Base-by-base conservation (phyloP, 1,140 invertebrate genomes). In the Lasaia peninsularis region DNA sequence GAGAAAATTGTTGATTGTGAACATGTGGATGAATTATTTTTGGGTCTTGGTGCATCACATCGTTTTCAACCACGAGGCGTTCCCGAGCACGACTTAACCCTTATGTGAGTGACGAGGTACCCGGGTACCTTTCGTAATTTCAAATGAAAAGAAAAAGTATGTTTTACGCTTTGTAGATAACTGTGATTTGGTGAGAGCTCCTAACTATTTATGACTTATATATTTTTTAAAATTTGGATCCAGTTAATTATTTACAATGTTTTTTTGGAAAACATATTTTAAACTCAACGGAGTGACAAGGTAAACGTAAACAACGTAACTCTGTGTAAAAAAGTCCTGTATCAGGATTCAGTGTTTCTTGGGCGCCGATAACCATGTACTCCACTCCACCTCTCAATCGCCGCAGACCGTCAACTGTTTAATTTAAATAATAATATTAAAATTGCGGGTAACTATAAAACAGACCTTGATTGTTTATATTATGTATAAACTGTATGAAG, bases 61-160 rank as follows among this genome's bases (percentile, higher is more conserved):
- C 24, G 8, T 28, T 7, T 28, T 28, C 24, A 28, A 28, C 24
- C 24, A 4, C 8, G 24, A 0, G 24, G 24, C 8, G 8, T 28
- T 28, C 37, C 44, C 3, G 18, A 21, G 20, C 44, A 10, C 16
- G 16, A 7, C 16, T 54, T 37, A 53, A 20, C 52, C 52, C 52
- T 54, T 40, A 54, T 40, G 52, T 54, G 52, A 54, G 52, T 54
- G 34, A 54, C 52, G 35, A 54, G 52, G 52, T 54, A 54, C 35
- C 52, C 20, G 34, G 52, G 52, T 54, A 54, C 20, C 20, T 54
- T 28, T 54, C 0, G 52, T 20, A 12, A n/a, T 54, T 54, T 40
- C 14, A 40, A 54, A 37, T 28, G 2, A 0, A 40, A 54, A 40
- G 0, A n/a, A 54, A 40, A 54, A 54, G 9, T 40, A 24, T 18